Percentiles rank a stretch among this genome's conserved stretches.
phyloP scores from a whole-genome alignment of 2,797 vertebrate species.

The Anniella stebbinsi region DNA sequence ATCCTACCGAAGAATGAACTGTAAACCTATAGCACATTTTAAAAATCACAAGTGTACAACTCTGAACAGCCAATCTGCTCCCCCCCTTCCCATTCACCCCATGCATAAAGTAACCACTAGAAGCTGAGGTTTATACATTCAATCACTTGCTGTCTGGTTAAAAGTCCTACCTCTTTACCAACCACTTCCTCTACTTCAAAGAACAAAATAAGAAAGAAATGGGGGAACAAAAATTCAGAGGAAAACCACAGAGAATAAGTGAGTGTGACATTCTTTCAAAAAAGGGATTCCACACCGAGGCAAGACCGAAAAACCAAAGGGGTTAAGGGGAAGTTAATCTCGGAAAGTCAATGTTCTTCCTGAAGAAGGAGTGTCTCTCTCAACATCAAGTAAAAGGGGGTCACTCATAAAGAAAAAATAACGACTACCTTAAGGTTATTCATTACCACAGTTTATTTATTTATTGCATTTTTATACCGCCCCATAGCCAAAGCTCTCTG shows the following conservation, averaged over 20 bases:
- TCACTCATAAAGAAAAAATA: too few relatives aligned
- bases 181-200: slow-evolving; percentile 13
- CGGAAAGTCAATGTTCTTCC: neutral
- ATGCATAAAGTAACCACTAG: neutral
- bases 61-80: neutral
- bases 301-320: neutral
- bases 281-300: neutral
- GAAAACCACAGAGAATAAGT: neutral
- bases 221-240: neutral
- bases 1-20: neutral
- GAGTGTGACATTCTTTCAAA: neutral
- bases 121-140: neutral
- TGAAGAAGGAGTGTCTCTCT: neutral
- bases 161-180: neutral
- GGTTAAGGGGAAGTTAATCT: too few relatives aligned
- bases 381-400: neutral
- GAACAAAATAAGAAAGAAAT: neutral
- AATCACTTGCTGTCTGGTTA: neutral
- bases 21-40: neutral
- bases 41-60: neutral
- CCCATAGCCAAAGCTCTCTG: too few relatives aligned
- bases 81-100: neutral
- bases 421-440: neutral
- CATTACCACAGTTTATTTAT: too few relatives aligned
- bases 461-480: too few relatives aligned